Conservation (phyloP, 2,113 vertebrate genomes). For the Tachysurus fulvidraco region DNA sequence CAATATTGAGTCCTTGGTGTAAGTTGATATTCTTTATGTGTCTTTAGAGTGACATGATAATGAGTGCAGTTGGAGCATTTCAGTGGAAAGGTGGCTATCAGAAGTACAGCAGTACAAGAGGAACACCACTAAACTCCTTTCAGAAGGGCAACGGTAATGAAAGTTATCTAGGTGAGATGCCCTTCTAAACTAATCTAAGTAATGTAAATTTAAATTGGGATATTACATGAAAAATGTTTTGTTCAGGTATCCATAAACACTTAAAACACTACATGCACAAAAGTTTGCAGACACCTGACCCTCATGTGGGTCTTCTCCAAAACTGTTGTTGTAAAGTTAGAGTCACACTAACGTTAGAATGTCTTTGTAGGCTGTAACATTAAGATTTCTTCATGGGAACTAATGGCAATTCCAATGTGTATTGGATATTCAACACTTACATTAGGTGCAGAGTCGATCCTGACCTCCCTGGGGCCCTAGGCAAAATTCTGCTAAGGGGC, state of each 20-base stretch:
- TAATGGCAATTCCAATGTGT: neutral
- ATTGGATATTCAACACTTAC: neutral
- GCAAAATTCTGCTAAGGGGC: too few relatives aligned
- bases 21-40: neutral
- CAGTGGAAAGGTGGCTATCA: constrained; percentile 68
- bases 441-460: too few relatives aligned
- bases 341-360: neutral
- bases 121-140: accelerated
- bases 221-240: neutral
- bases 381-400: neutral
- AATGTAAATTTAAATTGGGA: neutral
- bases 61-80: constrained; percentile 66
- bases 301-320: neutral
- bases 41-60: constrained; percentile 49
- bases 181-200: neutral
- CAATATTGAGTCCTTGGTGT: neutral
- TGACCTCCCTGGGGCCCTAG: too few relatives aligned
- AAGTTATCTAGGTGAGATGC: constrained; percentile 67
- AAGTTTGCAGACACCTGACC: neutral
- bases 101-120: neutral
- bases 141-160: constrained; percentile 49
- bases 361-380: neutral
- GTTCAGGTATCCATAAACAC: neutral
- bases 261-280: neutral
- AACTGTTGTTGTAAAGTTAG: neutral